Base-by-base conservation (phyloP, 2,888 invertebrate species). In the Congeria kusceri region DNA sequence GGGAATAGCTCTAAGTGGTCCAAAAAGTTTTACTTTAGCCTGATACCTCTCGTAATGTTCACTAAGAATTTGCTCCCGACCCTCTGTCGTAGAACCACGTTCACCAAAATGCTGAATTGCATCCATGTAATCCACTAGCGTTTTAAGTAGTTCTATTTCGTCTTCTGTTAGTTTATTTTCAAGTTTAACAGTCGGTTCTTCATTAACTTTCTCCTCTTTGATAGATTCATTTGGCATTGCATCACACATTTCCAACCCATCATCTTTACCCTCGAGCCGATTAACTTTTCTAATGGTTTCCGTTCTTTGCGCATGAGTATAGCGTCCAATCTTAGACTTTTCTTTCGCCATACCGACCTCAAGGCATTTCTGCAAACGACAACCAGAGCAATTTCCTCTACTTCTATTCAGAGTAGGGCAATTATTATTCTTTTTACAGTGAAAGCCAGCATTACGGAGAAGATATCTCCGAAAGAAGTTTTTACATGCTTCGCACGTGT, bases 401-500 rank as follows among this genome's bases (percentile, higher is more conserved):
- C 69, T 78, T 46, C 67, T 68, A 57, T 79, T 83, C 3, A 67
- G 46, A 46, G 80, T 77, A 7, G 23, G 20, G 61, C 83, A 83
- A 11, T 72, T 72, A 25, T 72, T 75, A 29, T 63, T 69, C 46
- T 83, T 83, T 28, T 77, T 77, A 73, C 83, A 83, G 13, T 65
- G 47, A 67, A 80, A 80, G 13, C 66, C 73, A 25, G 75, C 77
- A 67, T 63, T 83, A 28, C 77, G 58, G 28, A 77, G 59, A 20
- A 83, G 59, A 59, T 77, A 83, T 25, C 83, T 25, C 3, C 83
- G 71, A 39, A 83, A 83, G 58, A 83, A 83, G 28, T 79, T 79
- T 66, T 83, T 83, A 62, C 83, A 83, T 2, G 83, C 83, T 56
- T 83, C 83, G 56, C 83, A 83, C 2, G 80, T 83, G 58, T 78